Conservation (phyloP, 2,888 invertebrate species). For the Cheilosia impressa region DNA sequence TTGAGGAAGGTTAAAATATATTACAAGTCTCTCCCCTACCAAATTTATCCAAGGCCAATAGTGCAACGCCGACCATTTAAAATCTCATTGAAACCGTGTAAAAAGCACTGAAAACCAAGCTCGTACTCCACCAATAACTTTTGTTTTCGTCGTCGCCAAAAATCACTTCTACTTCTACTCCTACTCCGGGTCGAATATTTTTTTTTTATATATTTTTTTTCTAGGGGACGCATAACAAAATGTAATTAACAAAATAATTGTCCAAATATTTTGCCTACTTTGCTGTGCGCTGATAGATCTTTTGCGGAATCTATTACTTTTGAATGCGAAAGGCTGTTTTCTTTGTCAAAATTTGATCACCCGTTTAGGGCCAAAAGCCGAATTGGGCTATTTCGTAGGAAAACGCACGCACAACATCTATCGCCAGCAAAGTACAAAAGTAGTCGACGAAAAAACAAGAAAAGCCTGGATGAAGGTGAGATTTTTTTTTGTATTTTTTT, state of each 20-base stretch:
- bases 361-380: no score
- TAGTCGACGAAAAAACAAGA: slow-evolving; percentile 53
- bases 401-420: slow-evolving; percentile 28
- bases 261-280: slow-evolving; percentile 41
- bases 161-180: slow-evolving; percentile 36
- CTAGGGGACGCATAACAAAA: slow-evolving; percentile 67
- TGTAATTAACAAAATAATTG: slow-evolving; percentile 57
- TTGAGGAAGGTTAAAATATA: no score
- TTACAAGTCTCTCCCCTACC: no score
- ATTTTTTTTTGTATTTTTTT: slow-evolving; percentile 69
- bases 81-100: no score
- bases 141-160: slow-evolving; percentile 32
- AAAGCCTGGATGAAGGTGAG: slow-evolving; percentile 74
- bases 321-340: neutral
- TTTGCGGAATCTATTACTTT: slow-evolving; percentile 3
- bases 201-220: slow-evolving; percentile 67
- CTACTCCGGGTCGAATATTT: slow-evolving; percentile 69
- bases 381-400: no score
- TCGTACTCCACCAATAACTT: slow-evolving; percentile 7
- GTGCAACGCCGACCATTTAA: no score
- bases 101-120: neutral
- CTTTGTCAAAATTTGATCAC: neutral
- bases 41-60: no score
- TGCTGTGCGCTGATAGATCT: slow-evolving; percentile 50
- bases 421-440: slow-evolving; percentile 51